Percentiles rank a stretch among this genome's conserved stretches.
phyloP scores from a whole-genome alignment of 2,113 vertebrate species.

The Corythaixoides concolor region DNA sequence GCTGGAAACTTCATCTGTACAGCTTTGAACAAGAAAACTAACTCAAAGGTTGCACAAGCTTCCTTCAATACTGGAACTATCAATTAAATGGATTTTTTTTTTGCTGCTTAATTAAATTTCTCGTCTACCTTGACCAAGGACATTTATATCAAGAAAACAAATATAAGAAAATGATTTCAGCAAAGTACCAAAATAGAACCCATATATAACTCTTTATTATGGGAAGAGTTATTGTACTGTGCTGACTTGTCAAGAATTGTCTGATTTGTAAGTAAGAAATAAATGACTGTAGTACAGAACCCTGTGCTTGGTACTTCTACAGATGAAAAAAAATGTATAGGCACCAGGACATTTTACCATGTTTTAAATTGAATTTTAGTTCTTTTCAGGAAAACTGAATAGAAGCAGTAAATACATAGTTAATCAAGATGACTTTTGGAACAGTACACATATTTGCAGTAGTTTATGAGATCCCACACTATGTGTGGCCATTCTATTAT shows the following conservation, averaged over 20 bases:
- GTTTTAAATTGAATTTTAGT: conserved; percentile 24
- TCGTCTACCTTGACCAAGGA: background rate
- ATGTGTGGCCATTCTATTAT: conserved; percentile 60
- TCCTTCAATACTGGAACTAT: conserved; percentile 57
- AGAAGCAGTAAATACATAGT: conserved; percentile 1
- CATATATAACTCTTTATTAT: background rate
- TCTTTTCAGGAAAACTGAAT: background rate
- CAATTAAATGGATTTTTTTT: background rate
- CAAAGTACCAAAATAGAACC: background rate
- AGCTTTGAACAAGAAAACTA: conserved; percentile 85
- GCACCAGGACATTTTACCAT: background rate
- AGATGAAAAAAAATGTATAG: background rate
- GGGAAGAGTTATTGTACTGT: background rate
- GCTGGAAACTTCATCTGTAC: conserved; percentile 92
- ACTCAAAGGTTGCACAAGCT: conserved; percentile 91
- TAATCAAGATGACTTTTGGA: conserved; percentile 50
- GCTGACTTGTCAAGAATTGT: background rate
- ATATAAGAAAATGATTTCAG: background rate
- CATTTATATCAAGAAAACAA: background rate
- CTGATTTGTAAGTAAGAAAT: background rate
- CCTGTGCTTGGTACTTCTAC: background rate
- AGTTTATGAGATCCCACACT: conserved; percentile 46
- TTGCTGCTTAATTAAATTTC: background rate
- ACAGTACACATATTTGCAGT: conserved; percentile 39
- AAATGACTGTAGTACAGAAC: background rate